Evolutionary conservation across 2,888 invertebrate species (phyloP), one percentile per base, ranked within the genome.

Genomic region (Yponomeuta sedellus): DNA sequence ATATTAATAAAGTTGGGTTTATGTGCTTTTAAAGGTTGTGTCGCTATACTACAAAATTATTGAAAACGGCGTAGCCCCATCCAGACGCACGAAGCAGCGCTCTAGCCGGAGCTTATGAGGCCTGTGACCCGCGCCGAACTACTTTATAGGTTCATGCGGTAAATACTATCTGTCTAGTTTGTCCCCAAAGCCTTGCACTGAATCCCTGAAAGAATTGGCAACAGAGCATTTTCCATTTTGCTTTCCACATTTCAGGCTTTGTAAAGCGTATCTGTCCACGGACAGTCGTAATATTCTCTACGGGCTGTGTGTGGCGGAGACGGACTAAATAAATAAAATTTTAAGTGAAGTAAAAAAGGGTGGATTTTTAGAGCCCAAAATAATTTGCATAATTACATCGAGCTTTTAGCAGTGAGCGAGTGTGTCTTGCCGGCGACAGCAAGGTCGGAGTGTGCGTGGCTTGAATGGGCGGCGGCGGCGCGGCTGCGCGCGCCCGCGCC

Each of bases 401-500:
- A 16, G 64, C 64, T 64, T 64, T 64, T 64, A 64, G 52, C 63
- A 61, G 63, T 20, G 61, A 61, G 44, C 39, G 61, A 10, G 62
- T 61, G 65, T 16, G 59, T 16, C 3, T 57, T 61, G 52, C 8
- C 25, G 25, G 52, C 22, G 57, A 20, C 12, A 64, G 59, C 64
- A 66, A 62, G 65, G 58, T 65, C 58, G 58, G 39, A 65, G 57
- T 34, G 57, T 61, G 61, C n/a, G 65, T 44, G 64, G 22, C 64
- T 66, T 67, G 67, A 68, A 66, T 67, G 67, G 67, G 70, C 44
- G 44, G 44, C 44, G 44, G 44, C 44, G 44, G 44, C 70, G 67
- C 69, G 68, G 69, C 74, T 75, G 80, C 79, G 78, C 64, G 28
- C 61, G 66, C 28, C 62, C 40, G 72, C 22, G 34, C 61, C 22